These are phyloP conservation scores for Gobius niger DNA, from an alignment of 2,113 vertebrate genomes.

Conservation along the genomic window DNA sequence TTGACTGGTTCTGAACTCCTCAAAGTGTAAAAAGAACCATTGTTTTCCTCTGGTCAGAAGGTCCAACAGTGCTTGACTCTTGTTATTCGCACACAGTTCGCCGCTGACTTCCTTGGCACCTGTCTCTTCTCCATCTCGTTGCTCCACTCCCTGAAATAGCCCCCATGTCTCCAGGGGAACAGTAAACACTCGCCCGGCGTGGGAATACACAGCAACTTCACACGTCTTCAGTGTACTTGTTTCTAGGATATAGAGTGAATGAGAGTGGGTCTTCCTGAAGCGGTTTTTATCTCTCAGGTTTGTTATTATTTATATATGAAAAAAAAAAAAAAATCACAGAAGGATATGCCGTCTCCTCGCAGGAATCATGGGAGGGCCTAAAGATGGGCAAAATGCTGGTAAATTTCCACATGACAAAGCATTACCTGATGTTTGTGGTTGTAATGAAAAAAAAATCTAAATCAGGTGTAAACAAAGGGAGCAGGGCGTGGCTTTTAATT, in stretches of 20 bases:
- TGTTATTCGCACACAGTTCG: too few species aligned
- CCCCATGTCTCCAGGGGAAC: conserved; percentile 64
- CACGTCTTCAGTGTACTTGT: background rate
- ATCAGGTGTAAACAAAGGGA: conserved; percentile 16
- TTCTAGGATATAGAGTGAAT: background rate
- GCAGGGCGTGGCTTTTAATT: background rate
- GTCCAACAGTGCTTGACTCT: conserved; percentile 1
- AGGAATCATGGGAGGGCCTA: background rate
- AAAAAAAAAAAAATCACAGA: too few species aligned
- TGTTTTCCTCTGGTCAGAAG: conserved; percentile 13
- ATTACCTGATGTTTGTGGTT: conserved; percentile 3
- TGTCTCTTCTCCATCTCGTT: conserved; percentile 66
- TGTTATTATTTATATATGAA: background rate
- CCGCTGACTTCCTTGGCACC: conserved; percentile 71
- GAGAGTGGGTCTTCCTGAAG: too few species aligned
- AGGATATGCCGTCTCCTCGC: too few species aligned
- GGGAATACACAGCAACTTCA: conserved; percentile 55
- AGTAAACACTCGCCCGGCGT: conserved; percentile 66
- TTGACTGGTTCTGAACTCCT: background rate
- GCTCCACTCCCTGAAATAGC: conserved; percentile 71
- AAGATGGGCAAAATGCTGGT: background rate
- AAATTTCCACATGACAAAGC: conserved; percentile 20
- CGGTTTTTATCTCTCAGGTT: background rate
- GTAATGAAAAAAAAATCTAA: conserved; percentile 22
- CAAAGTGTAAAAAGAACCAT: conserved; percentile 10